phyloP scores from a whole-genome alignment of 2,113 vertebrate genomes.

The Calyptommatus sinebrachiatus region DNA sequence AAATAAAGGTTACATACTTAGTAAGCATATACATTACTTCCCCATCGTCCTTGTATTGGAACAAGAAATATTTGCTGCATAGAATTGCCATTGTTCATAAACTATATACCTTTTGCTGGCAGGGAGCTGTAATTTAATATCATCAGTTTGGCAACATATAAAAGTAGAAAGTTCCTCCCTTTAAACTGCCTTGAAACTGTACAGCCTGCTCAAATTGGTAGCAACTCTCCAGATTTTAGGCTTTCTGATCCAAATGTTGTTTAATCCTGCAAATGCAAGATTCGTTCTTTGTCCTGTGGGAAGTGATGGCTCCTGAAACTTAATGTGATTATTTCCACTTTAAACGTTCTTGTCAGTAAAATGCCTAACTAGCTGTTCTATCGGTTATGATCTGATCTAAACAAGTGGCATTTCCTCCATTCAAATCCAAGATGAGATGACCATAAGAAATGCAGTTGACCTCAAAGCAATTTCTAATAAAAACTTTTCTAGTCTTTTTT shows the following conservation, averaged over 20 bases:
- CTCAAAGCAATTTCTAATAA: neutral
- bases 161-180: too few species aligned
- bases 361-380: neutral
- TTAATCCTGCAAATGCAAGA: too few species aligned
- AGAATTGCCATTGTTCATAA: conserved; percentile 1
- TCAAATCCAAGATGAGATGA: neutral
- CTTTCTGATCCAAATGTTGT: too few species aligned
- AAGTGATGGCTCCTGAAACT: neutral
- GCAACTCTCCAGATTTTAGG: neutral
- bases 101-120: neutral
- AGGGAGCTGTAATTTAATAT: accelerated
- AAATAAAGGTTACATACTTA: neutral
- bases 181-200: too few species aligned
- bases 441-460: conserved; percentile 4
- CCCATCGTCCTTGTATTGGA: neutral
- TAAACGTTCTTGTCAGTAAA: neutral
- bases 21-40: neutral
- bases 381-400: accelerated
- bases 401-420: neutral
- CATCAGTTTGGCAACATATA: neutral
- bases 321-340: neutral
- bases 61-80: neutral
- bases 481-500: neutral
- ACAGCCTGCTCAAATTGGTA: neutral
- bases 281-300: too few species aligned